These are phyloP conservation scores for Mungos mungo DNA, from an alignment of 2,113 vertebrate genomes.

Conservation along the genomic window DNA sequence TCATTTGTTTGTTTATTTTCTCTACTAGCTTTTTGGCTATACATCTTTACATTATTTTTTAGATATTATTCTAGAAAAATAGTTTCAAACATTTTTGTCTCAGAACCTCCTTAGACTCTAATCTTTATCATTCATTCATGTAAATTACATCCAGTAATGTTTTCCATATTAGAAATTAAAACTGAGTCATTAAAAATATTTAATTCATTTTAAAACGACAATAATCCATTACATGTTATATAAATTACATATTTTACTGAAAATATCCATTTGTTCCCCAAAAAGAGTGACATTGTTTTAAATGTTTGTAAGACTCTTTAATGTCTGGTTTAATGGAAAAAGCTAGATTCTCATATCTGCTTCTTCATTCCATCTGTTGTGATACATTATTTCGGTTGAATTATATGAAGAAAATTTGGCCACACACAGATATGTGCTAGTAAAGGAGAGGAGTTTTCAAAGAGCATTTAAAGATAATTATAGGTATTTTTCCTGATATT, in stretches of 20 bases:
- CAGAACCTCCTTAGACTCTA: not conserved
- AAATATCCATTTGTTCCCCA: not conserved
- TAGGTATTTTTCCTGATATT: not conserved
- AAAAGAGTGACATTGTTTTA: slow-evolving; percentile 17
- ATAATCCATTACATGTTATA: not conserved
- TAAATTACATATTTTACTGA: not conserved
- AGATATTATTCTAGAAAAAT: not conserved
- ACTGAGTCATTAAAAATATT: not conserved
- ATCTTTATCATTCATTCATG: not conserved
- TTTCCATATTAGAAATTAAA: slow-evolving; percentile 39
- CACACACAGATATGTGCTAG: not conserved
- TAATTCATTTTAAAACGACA: slow-evolving; percentile 23
- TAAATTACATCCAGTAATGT: slow-evolving; percentile 12
- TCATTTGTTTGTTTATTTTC: not conserved
- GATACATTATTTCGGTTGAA: not conserved
- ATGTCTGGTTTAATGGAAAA: not conserved
- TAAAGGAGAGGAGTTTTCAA: not conserved
- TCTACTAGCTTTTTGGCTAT: not conserved
- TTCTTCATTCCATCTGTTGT: slow-evolving; percentile 6
- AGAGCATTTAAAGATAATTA: slow-evolving; percentile 13
- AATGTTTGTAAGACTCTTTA: slow-evolving; percentile 18
- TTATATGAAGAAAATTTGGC: slow-evolving; percentile 18
- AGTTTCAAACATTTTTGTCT: slow-evolving; percentile 45
- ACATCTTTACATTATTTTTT: not conserved
- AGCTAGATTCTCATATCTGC: not conserved